Conservation (phyloP, 2,113 vertebrate species). For the Pitta sordida region DNA sequence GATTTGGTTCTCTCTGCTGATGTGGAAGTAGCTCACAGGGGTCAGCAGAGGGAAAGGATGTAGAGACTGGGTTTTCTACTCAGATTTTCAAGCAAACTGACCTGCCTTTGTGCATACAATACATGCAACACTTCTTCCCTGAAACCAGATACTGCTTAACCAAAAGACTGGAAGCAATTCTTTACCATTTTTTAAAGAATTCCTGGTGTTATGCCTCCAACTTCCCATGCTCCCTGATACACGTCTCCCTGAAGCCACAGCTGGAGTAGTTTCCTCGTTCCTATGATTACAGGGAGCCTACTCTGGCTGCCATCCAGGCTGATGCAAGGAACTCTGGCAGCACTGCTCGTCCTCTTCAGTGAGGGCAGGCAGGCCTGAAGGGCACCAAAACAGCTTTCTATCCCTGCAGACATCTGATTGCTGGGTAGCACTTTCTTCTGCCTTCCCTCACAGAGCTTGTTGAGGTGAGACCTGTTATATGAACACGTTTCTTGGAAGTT, state of each 20-base stretch:
- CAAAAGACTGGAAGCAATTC: not conserved
- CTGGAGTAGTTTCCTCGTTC: not conserved
- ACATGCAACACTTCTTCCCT: not conserved
- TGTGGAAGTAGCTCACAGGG: not conserved
- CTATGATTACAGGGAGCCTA: not conserved
- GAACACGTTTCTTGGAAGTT: not conserved
- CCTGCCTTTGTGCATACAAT: not conserved
- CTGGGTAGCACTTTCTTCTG: not conserved
- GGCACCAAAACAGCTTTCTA: not conserved
- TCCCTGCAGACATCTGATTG: not conserved
- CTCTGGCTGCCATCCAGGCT: not conserved
- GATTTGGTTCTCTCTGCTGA: not conserved
- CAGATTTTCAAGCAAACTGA: not conserved
- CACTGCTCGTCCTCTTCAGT: fast-evolving
- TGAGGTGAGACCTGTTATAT: not conserved
- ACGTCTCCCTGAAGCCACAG: not conserved
- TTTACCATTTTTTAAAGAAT: not conserved
- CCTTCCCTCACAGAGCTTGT: not conserved
- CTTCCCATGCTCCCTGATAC: not conserved
- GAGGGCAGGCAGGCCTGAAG: not conserved
- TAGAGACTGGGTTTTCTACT: not conserved
- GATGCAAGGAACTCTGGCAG: not conserved
- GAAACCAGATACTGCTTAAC: not conserved
- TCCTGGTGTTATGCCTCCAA: not conserved
- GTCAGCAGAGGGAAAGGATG: not conserved